Base-by-base conservation (phyloP, 2,888 invertebrate genomes). In the Ceratothoa steindachneri region DNA sequence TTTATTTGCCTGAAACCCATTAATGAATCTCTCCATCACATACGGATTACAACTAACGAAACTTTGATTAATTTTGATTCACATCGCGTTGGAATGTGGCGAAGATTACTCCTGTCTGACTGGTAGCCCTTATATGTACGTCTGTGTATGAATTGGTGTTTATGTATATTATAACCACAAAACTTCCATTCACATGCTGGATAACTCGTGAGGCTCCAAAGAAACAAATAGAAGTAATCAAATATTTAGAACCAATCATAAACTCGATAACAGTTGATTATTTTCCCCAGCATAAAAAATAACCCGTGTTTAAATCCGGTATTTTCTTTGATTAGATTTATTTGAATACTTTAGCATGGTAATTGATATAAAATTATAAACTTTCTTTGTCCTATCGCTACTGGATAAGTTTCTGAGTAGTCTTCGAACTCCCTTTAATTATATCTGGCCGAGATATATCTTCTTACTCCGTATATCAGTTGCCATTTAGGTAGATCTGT, bases 281-380 rank as follows among this genome's bases (percentile, higher is more conserved):
- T 41, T 41, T 41, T n/a, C n/a, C n/a, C n/a, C n/a, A n/a, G 15
- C 41, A 41, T 9, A 41, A 41, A 41, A 41, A 41, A 41, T 41
- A 41, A 41, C 5, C 15, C 15, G 41, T 41, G 15, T 41, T 41
- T 41, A 41, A 41, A 41, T 41, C 15, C 7, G 41, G 15, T 15
- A 41, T 41, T 41, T 9, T 9, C 41, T 41, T 9, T 41, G 5
- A 41, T 15, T 60, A 22, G 24, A 60, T 60, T 60, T 60, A 60
- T 60, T 60, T 15, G 60, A 60, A 60, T 22, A 60, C 22, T 7
- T 60, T 24, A 60, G 22, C 60, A 60, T 24, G 60, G 24, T 60
- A 60, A 60, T 60, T 60, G 60, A 60, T 60, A 60, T 60, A 60
- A 60, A 60, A 60, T 60, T 60, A 60, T 60, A 60, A 24, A 24